Evolutionary conservation across 2,888 invertebrate genomes (phyloP), one percentile per base, ranked within the genome.

Genomic region (Stenoptilia bipunctidactyla): DNA sequence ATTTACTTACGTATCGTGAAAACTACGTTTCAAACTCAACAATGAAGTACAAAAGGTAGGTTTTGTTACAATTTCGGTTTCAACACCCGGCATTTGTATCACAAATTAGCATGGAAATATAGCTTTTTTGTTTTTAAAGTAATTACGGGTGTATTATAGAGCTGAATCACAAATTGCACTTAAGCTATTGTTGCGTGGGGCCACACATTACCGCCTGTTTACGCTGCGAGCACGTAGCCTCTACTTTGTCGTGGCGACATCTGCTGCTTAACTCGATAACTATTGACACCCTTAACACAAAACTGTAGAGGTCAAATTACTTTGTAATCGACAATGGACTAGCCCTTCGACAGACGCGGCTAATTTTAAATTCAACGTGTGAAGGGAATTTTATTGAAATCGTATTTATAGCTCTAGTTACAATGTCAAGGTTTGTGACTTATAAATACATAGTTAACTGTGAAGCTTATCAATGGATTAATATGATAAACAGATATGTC

Each of bases 231-330:
- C 82, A 83, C 82, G 82, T 77, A 65, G 13, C 77, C 56, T 63
- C 72, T 77, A 82, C 82, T 76, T 79, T 83, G 82, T 83, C 82
- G 80, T 50, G 51, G 65, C 66, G 69, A 73, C 79, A 80, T 77
- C 45, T 42, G 45, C 44, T 41, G 42, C 42, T 8, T 15, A 37
- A 34, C 27, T 25, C 37, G 45, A 49, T 8, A 20, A 20, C 20
- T 71, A 66, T 57, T 49, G 35, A 48, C 38, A 36, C 3, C 30
- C 30, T 30, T 30, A 30, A n/a, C 12, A 8, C 30, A 30, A 30
- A n/a, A 30, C 43, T 5, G 37, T 58, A 70, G 48, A 48, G 61
- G 49, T 48, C 38, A 56, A 33, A 53, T 44, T 63, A 15, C 43
- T 25, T 13, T 40, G 27, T 36, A 20, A 15, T 37, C 15, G 30